Evolutionary conservation across 2,113 vertebrate genomes (phyloP).

Genomic region (Cryptomyrus ogoouensis): DNA sequence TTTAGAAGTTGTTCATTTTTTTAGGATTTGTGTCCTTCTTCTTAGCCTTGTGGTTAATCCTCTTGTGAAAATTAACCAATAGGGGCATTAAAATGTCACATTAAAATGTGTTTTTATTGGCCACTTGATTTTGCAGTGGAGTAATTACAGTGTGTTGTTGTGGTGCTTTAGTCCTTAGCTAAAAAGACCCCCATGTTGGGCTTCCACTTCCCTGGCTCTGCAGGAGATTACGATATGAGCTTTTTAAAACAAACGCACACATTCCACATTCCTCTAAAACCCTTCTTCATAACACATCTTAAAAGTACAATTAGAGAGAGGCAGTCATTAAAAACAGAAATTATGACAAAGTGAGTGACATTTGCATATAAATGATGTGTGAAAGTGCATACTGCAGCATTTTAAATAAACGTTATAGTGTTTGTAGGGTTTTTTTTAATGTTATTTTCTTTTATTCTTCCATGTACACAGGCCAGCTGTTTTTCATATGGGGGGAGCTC

Average conservation of each 20-base stretch:
- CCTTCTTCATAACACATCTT: constrained; percentile 61
- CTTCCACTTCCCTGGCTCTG: constrained; percentile 36
- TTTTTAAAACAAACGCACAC: constrained; percentile 56
- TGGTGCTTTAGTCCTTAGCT: not conserved
- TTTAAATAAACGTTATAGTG: constrained; percentile 23
- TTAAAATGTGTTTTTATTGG: not conserved
- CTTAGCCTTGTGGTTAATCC: not conserved
- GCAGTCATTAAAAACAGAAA: constrained; percentile 64
- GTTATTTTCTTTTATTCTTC: not conserved
- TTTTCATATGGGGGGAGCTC: constrained; percentile 14
- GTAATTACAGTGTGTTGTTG: not conserved
- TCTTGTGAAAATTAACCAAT: not conserved
- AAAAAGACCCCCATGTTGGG: constrained; percentile 33
- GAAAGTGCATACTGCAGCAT: constrained; percentile 46
- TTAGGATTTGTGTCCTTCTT: not conserved
- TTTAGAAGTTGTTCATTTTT: not conserved
- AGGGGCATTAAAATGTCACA: not conserved
- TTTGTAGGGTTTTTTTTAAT: not conserved
- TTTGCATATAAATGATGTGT: constrained; percentile 49
- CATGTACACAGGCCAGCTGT: not conserved
- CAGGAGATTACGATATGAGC: constrained; percentile 46
- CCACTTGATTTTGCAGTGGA: not conserved
- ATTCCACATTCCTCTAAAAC: constrained; percentile 47
- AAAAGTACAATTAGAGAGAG: constrained; percentile 64
- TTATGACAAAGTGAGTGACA: constrained; percentile 57